Evolutionary conservation across 2,888 invertebrate species (phyloP), one percentile per base, ranked within the genome.

Genomic region (Morinoia aosen): DNA sequence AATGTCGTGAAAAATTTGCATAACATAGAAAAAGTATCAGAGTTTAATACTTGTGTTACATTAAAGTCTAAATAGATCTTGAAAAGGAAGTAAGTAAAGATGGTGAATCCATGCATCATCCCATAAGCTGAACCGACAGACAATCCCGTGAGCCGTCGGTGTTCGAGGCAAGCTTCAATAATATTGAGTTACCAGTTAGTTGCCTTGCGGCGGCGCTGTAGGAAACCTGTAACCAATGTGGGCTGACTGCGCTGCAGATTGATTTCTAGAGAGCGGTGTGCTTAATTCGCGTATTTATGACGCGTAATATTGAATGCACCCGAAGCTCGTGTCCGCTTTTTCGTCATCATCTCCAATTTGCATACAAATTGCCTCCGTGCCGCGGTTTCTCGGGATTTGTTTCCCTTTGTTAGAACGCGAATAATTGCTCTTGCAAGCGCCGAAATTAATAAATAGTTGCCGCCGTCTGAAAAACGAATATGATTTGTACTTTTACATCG

Each of bases 321-420:
- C 76, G 76, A 76, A 76, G 76, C 76, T 76, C 33, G 76, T 76
- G 76, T 33, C 61, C 76, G 76, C 33, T 90, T 90, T 90, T 90
- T 90, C 40, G 39, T 90, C 39, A 90, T 90, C 39, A 90, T 90
- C 48, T 39, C 16, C 48, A 90, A 90, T 90, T 90, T 90, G 48
- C 90, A 90, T 90, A 48, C 90, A 90, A 90, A 90, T 90, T 90
- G 90, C 39, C 10, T 76, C 19, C 25, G 1, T 39, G 90, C 90
- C 40, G 90, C 12, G 90, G 48, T 48, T 90, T 11, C 40, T 48
- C 39, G 90, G 16, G 90, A 90, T 90, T 90, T 90, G 76, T 76
- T 76, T 76, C 76, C 33, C 76, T 33, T 33, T 76, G 76, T 76
- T 76, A 19, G 76, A 76, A 76, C 76, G 10, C 76, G 76, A 76